Base-by-base conservation (phyloP, 92 coral and sea anemone species). In the Epizoanthus stellaris region DNA sequence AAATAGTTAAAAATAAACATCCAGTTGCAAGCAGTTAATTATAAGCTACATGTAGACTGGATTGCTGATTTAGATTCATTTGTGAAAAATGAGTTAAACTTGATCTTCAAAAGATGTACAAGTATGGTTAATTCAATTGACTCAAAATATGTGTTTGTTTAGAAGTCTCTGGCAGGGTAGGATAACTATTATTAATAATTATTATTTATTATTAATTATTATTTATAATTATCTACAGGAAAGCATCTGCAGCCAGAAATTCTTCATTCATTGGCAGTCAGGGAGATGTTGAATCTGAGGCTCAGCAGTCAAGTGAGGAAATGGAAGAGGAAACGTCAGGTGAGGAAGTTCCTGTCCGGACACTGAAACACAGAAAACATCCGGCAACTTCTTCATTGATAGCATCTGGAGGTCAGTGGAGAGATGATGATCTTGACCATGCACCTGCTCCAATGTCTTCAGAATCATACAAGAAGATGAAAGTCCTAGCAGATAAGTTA, bases 401-500 rank as follows among this genome's bases (percentile, higher is more conserved):
- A 45, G 97, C 88, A 36, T 30, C 87, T 36, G 94, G 87, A 25
- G 90, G 94, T 2, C 62, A 77, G 17, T 82, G 92, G 97, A 67
- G 87, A 47, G 67, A 85, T 19, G 90, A 86, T 36, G 88, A 59
- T 38, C 77, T 73, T 30, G 70, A 67, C 30, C 49, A 61, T 76
- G 25, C 40, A 34, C 56, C 77, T 53, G 81, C 73, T 30, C 20
- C 72, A 85, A 56, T 53, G 10, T 59, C 73, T 25, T 25, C 77
- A 38, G 85, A 79, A n/a, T 65, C 84, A 75, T 85, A 67, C 75
- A 83, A 80, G 81, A 67, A 66, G 49, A 15, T 85, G 13, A 85
- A 82, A 65, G 84, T 49, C 15, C 14, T 91, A 23, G 88, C 85
- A 72, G 82, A 89, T n/a, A 87, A 89, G 80, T 34, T 86, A 21